phyloP scores from a whole-genome alignment of 1,140 invertebrate species.

The Drosophila erecta region DNA sequence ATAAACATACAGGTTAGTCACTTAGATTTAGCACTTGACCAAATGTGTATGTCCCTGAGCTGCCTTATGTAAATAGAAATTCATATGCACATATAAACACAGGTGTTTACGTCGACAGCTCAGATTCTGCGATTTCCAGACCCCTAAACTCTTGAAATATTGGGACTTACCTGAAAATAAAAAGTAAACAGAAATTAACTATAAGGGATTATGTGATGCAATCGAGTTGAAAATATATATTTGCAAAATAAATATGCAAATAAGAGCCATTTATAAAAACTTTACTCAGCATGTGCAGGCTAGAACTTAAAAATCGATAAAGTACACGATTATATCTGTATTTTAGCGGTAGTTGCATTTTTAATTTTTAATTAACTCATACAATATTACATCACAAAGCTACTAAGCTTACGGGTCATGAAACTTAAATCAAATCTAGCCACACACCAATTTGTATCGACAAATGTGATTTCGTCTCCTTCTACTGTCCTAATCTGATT shows the following conservation, averaged over 20 bases:
- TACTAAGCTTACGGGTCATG: no score
- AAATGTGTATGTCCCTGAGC: background rate
- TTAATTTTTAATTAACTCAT: no score
- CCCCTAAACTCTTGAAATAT: slow-evolving; percentile 15
- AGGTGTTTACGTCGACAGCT: background rate
- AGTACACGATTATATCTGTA: no score
- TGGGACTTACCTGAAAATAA: slow-evolving; percentile 61
- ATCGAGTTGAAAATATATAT: no score
- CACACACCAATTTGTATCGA: background rate
- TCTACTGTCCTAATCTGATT: slow-evolving; percentile 7
- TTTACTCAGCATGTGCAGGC: no score
- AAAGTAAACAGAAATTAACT: slow-evolving; percentile 22
- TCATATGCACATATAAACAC: background rate
- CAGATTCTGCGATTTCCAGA: slow-evolving; percentile 29
- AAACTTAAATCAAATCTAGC: no score
- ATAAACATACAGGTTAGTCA: background rate
- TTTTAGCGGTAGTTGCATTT: no score
- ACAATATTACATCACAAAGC: no score
- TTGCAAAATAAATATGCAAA: no score
- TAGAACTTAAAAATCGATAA: no score
- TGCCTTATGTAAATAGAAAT: slow-evolving; percentile 2
- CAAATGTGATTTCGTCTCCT: slow-evolving; percentile 19
- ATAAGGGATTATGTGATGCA: no score
- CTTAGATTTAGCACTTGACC: slow-evolving; percentile 1
- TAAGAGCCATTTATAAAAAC: no score